Base-by-base conservation (phyloP, 2,888 invertebrate species). In the Gryllus longicercus region DNA sequence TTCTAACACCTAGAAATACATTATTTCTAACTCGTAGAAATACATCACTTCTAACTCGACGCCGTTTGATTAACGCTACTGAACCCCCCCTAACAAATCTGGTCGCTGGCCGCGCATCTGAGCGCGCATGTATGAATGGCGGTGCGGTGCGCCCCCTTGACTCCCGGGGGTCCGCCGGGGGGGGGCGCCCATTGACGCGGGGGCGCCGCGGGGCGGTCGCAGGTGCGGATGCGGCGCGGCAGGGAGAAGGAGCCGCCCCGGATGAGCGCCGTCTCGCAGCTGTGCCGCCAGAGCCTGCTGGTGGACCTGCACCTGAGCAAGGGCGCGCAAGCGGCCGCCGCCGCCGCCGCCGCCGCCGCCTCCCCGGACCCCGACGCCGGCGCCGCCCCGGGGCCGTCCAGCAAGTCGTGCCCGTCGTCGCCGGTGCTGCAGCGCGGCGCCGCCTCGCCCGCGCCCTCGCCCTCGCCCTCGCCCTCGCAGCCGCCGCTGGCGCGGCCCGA, bases 221-320 rank as follows among this genome's bases (percentile, higher is more conserved):
- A 63, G 63, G 63, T 63, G 63, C 89, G 89, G 84, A 87, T 90
- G 85, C 86, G 90, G 82, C 87, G 86, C 79, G 85, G 84, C 51
- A 87, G 86, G 79, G 86, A 88, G 4, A 85, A 84, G 80, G 86
- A 85, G 82, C 84, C 84, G 76, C 83, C 84, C 51, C 88, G 87
- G 84, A 88, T 90, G 84, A 91, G 91, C 80, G 91, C 93, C 0
- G 90, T 95, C 0, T 91, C 94, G 0, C 89, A 91, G 2, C 88
- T 95, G 8, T 95, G 94, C 83, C 89, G 94, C 1, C 95, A 95
- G 85, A 94, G 94, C 84, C 87, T 95, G 5, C 87, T 94, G 8
- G 93, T 94, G 16, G 91, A 92, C 84, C 88, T 91, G 74, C 80
- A 82, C 63, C 74, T 79, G 16, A 80, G 79, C 25, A 77, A 79